phyloP scores from a whole-genome alignment of 2,888 invertebrate genomes.

The Drosophila pseudotakahashii region DNA sequence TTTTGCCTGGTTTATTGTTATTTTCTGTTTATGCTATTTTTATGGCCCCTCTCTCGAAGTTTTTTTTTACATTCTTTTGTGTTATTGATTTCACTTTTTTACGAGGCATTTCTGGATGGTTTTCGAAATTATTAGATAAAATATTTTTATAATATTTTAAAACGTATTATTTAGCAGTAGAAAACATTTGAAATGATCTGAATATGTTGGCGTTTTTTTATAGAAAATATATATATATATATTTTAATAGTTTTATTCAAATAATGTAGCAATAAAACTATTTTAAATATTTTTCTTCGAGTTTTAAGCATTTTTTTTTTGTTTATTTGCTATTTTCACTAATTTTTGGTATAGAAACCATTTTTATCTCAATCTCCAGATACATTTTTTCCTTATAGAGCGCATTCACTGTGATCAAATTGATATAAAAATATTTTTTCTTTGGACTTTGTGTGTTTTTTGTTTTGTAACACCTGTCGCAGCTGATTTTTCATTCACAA shows the following conservation, averaged over 20 bases:
- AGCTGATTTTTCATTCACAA: constrained; percentile 35
- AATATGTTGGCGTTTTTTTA: not conserved
- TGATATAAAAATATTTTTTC: constrained; percentile 14
- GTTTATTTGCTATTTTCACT: too few relatives aligned
- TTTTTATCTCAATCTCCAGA: too few relatives aligned
- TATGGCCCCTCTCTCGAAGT: constrained; percentile 26
- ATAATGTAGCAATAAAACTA: too few relatives aligned
- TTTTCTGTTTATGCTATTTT: constrained; percentile 44
- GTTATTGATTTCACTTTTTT: constrained; percentile 77
- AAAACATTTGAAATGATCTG: not conserved
- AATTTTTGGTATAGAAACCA: too few relatives aligned
- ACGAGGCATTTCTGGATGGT: constrained; percentile 59
- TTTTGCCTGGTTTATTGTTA: constrained; percentile 33
- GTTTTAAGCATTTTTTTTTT: too few relatives aligned
- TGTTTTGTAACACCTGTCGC: constrained; percentile 20
- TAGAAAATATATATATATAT: too few relatives aligned
- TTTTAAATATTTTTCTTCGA: too few relatives aligned
- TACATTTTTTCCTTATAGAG: not conserved
- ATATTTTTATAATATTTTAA: not conserved
- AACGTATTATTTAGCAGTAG: fast-evolving
- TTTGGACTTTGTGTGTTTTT: not conserved
- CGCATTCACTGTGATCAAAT: constrained; percentile 16
- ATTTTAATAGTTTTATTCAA: too few relatives aligned
- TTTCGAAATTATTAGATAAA: constrained; percentile 21
- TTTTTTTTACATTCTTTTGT: constrained; percentile 41